phyloP scores from a whole-genome alignment of 1,140 invertebrate species.

The Plectrocnemia conspersa region DNA sequence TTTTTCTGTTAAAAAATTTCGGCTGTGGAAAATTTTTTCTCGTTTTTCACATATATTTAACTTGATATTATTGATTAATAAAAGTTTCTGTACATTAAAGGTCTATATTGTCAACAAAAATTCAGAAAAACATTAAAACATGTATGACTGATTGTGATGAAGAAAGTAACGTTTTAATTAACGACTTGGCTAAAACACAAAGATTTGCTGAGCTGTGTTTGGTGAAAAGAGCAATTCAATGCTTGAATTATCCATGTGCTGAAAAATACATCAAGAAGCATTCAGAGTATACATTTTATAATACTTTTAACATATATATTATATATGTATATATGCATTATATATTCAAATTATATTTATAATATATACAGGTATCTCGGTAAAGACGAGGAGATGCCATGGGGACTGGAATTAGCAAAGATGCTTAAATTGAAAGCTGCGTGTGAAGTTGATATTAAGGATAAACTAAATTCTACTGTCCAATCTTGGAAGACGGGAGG shows the following conservation, averaged over 20 bases:
- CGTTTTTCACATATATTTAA: too few species aligned
- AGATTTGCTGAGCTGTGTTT: constrained; percentile 10
- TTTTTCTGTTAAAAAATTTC: too few species aligned
- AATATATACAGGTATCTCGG: constrained; percentile 12
- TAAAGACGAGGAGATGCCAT: constrained; percentile 13
- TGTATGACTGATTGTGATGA: not conserved
- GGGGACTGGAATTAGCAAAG: constrained; percentile 18
- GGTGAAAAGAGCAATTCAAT: not conserved
- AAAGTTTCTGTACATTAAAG: constrained; percentile 9
- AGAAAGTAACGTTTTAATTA: not conserved
- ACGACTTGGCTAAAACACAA: constrained; percentile 3
- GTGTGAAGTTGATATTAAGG: not conserved
- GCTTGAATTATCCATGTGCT: constrained; percentile 6
- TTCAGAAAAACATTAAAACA: constrained; percentile 10
- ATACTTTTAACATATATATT: not conserved
- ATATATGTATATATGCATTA: too few species aligned
- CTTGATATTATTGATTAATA: not conserved
- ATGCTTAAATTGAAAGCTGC: constrained; percentile 10
- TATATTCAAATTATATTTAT: constrained; percentile 5
- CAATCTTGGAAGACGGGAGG: constrained; percentile 25
- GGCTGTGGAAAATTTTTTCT: too few species aligned
- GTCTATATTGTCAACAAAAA: not conserved
- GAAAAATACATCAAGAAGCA: constrained; percentile 19
- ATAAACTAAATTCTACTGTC: constrained; percentile 7
- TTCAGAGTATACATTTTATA: constrained; percentile 20